phyloP scores from a whole-genome alignment of 2,113 vertebrate genomes.

The Xerus inauris region DNA sequence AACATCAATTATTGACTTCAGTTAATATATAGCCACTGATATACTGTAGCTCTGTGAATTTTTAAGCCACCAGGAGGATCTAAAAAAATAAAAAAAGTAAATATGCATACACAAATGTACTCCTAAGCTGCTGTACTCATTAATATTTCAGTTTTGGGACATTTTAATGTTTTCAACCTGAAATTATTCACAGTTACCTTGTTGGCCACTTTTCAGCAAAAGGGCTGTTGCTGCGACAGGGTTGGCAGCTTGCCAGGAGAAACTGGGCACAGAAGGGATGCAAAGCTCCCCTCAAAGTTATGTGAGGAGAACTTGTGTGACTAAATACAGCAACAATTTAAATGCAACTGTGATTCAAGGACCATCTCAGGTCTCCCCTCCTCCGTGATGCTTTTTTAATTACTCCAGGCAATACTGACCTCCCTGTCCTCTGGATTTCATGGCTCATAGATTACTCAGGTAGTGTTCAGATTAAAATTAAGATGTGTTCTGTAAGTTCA shows the following conservation, averaged over 20 bases:
- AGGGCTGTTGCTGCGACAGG: background rate
- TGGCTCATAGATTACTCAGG: background rate
- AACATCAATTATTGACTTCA: background rate
- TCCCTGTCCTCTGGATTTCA: background rate
- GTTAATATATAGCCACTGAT: background rate
- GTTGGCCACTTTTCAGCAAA: constrained; percentile 59
- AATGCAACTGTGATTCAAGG: background rate
- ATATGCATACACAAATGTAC: background rate
- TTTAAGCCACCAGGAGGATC: background rate
- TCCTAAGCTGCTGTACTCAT: background rate
- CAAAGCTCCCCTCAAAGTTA: constrained; percentile 24
- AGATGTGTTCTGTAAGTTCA: background rate
- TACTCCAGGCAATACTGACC: background rate
- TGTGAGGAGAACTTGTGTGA: constrained; percentile 10
- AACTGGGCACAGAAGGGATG: background rate
- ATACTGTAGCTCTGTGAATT: background rate
- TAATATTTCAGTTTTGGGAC: constrained; percentile 49
- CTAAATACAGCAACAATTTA: constrained; percentile 53
- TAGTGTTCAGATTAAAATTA: constrained; percentile 44
- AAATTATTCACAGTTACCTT: constrained; percentile 59
- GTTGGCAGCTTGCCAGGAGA: constrained; percentile 3
- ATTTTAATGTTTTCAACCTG: constrained; percentile 47
- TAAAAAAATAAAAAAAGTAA: background rate
- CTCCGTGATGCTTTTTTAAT: background rate
- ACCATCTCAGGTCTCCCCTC: background rate